Evolutionary conservation across 2,888 invertebrate genomes (phyloP).

Genomic region (Metalampra italica): DNA sequence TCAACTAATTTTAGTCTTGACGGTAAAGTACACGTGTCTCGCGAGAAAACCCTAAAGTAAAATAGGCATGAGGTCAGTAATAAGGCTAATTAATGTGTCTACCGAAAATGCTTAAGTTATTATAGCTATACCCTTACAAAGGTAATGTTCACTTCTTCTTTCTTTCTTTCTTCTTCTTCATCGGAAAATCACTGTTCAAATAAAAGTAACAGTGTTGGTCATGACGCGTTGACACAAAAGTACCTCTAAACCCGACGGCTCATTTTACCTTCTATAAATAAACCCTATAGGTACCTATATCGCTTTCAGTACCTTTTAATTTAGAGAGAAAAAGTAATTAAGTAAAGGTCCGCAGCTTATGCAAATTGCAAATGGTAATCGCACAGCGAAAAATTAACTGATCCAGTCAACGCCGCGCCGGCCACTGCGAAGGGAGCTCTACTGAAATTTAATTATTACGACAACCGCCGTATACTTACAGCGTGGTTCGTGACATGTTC

Average conservation of each 20-base stretch:
- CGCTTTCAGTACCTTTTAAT: slow-evolving; percentile 18
- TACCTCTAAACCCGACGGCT: no score
- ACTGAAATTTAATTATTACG: slow-evolving; percentile 1
- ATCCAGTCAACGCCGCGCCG: slow-evolving; percentile 17
- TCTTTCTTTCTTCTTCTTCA: no score
- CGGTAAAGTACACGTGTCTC: no score
- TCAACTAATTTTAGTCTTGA: no score
- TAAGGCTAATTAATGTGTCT: not conserved
- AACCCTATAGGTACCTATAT: slow-evolving; percentile 1
- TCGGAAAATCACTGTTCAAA: not conserved
- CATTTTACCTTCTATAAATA: no score
- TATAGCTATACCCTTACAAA: not conserved
- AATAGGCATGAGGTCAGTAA: not conserved
- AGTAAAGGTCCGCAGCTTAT: slow-evolving; percentile 45
- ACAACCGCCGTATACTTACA: no score
- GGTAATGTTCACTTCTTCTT: no score
- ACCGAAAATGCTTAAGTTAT: not conserved
- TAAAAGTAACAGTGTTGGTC: no score
- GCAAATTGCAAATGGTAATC: slow-evolving; percentile 60
- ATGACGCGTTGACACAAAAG: no score
- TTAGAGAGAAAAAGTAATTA: slow-evolving; percentile 34
- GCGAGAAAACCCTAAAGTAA: no score
- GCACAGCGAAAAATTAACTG: slow-evolving; percentile 50
- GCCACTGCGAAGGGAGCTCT: not conserved
- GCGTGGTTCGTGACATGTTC: not conserved